A percentile compares a stretch with the other conserved stretches of the same genome.
phyloP scores from a whole-genome alignment of 2,113 vertebrate species.

The Entelurus aequoreus region DNA sequence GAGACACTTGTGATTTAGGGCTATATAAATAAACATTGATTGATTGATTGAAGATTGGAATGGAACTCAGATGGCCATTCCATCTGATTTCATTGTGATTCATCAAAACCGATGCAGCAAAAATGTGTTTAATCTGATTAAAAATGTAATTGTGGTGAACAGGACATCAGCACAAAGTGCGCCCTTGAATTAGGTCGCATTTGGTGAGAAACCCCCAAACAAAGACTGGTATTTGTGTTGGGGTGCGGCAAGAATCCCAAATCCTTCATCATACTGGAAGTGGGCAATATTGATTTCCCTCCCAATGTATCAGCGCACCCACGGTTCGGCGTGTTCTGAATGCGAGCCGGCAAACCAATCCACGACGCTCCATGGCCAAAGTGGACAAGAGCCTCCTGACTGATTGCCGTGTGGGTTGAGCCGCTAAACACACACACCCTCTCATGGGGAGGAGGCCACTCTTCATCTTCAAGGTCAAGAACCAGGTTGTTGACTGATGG shows the following conservation, averaged over 20 bases:
- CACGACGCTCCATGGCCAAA: conserved; percentile 51
- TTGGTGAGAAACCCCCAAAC: conserved; percentile 7
- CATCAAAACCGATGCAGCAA: no score
- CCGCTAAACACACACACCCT: conserved; percentile 19
- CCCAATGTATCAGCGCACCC: conserved; percentile 47
- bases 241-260: conserved; percentile 25
- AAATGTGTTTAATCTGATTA: no score
- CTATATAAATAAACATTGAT: no score
- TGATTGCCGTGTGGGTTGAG: conserved; percentile 48
- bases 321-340: conserved; percentile 52
- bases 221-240: conserved; percentile 27
- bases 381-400: conserved; percentile 48
- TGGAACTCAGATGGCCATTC: no score
- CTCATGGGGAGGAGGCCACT: conserved; percentile 23
- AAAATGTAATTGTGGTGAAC: no score
- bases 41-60: no score
- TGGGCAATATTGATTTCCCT: conserved; percentile 58
- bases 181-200: background rate
- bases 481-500: conserved; percentile 57
- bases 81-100: no score
- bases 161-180: no score
- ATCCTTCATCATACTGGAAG: conserved; percentile 47
- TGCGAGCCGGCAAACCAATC: conserved; percentile 59
- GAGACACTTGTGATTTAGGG: no score
- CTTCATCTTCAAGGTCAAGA: conserved; percentile 65